A percentile compares a stretch with the other conserved stretches of the same genome.
Evolutionary conservation across 2,888 invertebrate species (phyloP).

Genomic region (Eumerus sabulonum): DNA sequence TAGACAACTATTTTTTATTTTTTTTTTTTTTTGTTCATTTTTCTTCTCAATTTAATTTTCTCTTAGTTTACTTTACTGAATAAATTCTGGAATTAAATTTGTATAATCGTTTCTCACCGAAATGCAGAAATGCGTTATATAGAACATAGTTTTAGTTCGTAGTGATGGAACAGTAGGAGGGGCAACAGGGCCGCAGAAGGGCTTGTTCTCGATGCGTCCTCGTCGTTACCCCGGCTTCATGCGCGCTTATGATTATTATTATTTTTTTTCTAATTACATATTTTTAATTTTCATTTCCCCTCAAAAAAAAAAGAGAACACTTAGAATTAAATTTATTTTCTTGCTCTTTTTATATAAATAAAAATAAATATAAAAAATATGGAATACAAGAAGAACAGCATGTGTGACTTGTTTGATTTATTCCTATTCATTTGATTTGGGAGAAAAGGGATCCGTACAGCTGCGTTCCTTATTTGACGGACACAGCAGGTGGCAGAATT

Average conservation of each 20-base stretch:
- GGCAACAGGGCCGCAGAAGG: slow-evolving; percentile 31
- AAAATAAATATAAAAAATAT: slow-evolving; percentile 57
- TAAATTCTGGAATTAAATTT: slow-evolving; percentile 40
- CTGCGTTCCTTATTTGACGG: no score
- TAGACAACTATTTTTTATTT: slow-evolving; percentile 38
- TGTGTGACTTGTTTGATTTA: no score
- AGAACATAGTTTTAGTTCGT: slow-evolving; percentile 54
- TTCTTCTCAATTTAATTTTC: slow-evolving; percentile 8
- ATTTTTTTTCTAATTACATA: slow-evolving; percentile 15
- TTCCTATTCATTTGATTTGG: no score
- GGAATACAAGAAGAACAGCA: slow-evolving; percentile 29
- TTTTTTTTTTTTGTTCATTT: slow-evolving; percentile 9
- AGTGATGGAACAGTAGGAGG: slow-evolving; percentile 5
- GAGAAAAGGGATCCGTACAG: no score
- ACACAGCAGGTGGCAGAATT: no score
- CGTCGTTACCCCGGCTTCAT: slow-evolving; percentile 29
- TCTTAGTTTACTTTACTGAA: slow-evolving; percentile 21
- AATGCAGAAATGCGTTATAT: slow-evolving; percentile 40
- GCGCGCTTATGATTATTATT: slow-evolving; percentile 28
- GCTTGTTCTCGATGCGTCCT: slow-evolving; percentile 11
- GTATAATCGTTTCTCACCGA: slow-evolving; percentile 50
- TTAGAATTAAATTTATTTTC: slow-evolving; percentile 66
- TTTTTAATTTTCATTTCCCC: slow-evolving; percentile 22
- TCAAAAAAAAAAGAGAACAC: slow-evolving; percentile 23
- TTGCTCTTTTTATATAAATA: slow-evolving; percentile 59